Conservation (phyloP, 1,140 invertebrate genomes). For the Cydia fagiglandana region DNA sequence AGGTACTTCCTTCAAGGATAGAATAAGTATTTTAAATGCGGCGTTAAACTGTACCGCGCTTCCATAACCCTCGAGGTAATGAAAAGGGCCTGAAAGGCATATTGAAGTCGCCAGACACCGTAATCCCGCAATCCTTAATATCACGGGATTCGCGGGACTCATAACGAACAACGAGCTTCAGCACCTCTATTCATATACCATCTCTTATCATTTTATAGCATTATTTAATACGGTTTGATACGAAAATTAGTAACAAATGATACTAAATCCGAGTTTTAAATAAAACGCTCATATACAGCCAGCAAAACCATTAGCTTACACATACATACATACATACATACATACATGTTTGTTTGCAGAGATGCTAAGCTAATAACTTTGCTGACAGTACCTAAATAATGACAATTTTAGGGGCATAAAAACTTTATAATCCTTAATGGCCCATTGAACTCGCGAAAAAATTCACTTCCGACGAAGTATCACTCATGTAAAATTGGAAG, state of each 20-base stretch:
- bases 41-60: background rate
- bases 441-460: background rate
- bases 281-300: too few species aligned
- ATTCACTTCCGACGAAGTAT: background rate
- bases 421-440: background rate
- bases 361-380: too few species aligned
- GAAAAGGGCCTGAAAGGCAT: background rate
- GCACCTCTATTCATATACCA: background rate
- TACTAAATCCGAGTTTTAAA: too few species aligned
- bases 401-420: background rate
- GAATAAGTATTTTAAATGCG: background rate
- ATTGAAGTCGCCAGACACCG: constrained; percentile 24
- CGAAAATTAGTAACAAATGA: background rate
- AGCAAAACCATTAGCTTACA: too few species aligned
- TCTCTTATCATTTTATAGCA: background rate
- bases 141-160: constrained; percentile 4
- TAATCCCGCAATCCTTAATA: constrained; percentile 7
- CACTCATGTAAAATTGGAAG: background rate
- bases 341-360: too few species aligned
- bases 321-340: too few species aligned
- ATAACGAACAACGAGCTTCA: background rate
- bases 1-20: too few species aligned
- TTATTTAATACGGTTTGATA: background rate
- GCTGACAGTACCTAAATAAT: background rate
- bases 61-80: background rate